Conservation (phyloP, 2,113 vertebrate species). For the Sialia sialis region DNA sequence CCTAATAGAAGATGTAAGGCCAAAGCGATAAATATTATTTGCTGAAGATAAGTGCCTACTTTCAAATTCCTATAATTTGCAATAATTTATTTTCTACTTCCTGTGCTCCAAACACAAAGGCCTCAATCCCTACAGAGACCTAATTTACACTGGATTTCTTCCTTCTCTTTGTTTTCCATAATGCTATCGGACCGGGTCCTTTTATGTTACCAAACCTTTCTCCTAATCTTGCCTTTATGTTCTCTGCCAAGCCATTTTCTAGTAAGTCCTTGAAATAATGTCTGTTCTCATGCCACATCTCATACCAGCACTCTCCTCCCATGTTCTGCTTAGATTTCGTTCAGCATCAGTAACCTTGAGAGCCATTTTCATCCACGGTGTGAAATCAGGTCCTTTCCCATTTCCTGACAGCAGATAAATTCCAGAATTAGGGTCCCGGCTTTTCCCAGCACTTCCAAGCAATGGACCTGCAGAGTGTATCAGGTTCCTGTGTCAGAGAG, state of each 20-base stretch:
- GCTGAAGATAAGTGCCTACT: neutral
- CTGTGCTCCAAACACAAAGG: neutral
- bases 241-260: neutral
- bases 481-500: neutral
- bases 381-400: neutral
- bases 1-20: neutral
- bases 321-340: neutral
- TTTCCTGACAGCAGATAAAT: neutral
- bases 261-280: neutral
- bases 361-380: neutral
- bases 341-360: neutral
- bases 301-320: fast-evolving
- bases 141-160: neutral
- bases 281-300: neutral
- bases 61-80: neutral
- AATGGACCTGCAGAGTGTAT: neutral
- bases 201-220: neutral
- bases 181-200: neutral
- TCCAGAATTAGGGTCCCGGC: neutral
- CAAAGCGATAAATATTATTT: neutral
- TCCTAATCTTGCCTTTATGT: neutral
- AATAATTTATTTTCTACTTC: neutral
- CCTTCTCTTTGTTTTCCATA: neutral
- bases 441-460: neutral
- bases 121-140: neutral